Base-by-base conservation (phyloP, 1,140 invertebrate genomes). In the Drosophila lowei region DNA sequence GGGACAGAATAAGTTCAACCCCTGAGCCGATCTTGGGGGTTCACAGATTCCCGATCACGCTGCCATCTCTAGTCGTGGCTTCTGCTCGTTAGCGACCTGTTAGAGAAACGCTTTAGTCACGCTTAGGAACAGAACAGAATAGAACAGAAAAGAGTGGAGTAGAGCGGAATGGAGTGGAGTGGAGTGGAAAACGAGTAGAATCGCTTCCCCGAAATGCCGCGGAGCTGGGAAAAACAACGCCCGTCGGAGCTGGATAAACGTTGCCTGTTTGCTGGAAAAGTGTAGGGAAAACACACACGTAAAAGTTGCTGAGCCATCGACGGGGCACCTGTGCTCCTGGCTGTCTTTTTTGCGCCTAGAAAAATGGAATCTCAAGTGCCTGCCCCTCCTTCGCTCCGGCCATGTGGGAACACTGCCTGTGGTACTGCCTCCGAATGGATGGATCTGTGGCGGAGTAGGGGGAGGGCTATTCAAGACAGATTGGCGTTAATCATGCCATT, bases 401-500 rank as follows among this genome's bases (percentile, higher is more conserved):
- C 30, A 42, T 42, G 44, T 47, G 46, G n/a, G 42, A 11, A 53
- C 34, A 34, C n/a, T n/a, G n/a, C n/a, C n/a, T n/a, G n/a, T 18
- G 18, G 18, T 1, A 18, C 30, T 42, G 41, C 38, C 41, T 28
- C 13, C 28, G 4, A 23, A 25, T 38, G 46, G 23, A 8, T 5
- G 9, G 42, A 30, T 30, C 30, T n/a, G n/a, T 34, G 52, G 9
- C 21, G 25, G 42, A 9, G 2, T 7, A 30, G 11, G 21, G 47
- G 7, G 13, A 64, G 21, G 72, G 43, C 47, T 52, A 38, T 54
- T 52, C 42, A 6, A 9, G 23, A 28, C 53, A 49, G 83, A 85
- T 85, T 86, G 77, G 75, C 73, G 68, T 85, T 86, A 85, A 85
- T 85, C 81, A 77, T 60, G 63, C 73, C 60, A 74, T 81, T 77